Evolutionary conservation across 2,797 vertebrate genomes (phyloP), one percentile per base, ranked within the genome.

Genomic region (Phataginus tetradactyla): DNA sequence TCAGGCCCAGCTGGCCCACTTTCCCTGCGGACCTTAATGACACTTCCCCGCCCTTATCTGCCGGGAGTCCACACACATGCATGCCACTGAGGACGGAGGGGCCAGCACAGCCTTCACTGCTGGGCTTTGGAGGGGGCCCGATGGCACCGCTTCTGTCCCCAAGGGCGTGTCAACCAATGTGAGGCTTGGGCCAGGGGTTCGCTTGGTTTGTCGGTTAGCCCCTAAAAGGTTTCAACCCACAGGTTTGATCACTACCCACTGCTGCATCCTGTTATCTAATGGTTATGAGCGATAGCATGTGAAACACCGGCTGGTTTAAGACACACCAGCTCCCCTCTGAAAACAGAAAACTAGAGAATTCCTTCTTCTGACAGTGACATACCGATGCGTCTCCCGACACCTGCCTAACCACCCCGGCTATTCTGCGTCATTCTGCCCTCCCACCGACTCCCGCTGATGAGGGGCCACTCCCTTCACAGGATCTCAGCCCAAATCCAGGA

Each of bases 81-180:
- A 97, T 92, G 75, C 69, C 80, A 96, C 71, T 84, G 87, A 90
- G 32, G 80, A 59, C 25, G 1, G 45, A 45, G 45, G 45, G 45
- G 45, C 96, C 85, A 86, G 95, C 96, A 90, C 97, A 95, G 91
- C 98, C 98, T 98, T 98, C 98, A 98, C 97, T 96, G 86, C 96
- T 90, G 55, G 97, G 97, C 98, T 96, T 98, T 90, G 87, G 96
- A 96, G 91, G 34, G 1, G 51, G 84, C 95, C 83, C 77, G 96
- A 80, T 84, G 86, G 72, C 97, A 74, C 75, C 86, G 61, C 72
- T 49, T 61, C 92, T 86, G 68, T 72, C 91, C 37, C 84, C 55
- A 32, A 86, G 96, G 92, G 68, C 57, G 77, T 84, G 21, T 53
- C 92, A 25, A 7, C 17, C 69, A 51, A 14, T 21, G 49, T 0